phyloP scores from a whole-genome alignment of 2,888 invertebrate genomes.

The Lamproptera curius region DNA sequence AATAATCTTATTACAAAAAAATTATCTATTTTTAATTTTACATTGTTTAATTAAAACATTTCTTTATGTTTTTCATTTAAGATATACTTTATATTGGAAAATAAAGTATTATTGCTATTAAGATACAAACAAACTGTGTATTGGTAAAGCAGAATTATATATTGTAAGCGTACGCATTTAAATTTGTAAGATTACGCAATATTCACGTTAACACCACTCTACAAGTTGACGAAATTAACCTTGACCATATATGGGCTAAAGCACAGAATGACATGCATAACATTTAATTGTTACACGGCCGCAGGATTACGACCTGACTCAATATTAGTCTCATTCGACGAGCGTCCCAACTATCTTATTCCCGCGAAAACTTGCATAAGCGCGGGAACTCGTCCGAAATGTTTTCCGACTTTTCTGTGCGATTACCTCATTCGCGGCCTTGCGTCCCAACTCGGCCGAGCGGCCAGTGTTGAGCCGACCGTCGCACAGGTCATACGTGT shows the following conservation, averaged over 20 bases:
- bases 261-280: conserved; percentile 9
- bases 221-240: conserved; percentile 10
- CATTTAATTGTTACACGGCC: conserved; percentile 18
- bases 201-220: conserved; percentile 1
- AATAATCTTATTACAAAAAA: too few species aligned
- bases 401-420: conserved; percentile 44
- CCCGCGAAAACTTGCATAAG: conserved; percentile 36
- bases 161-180: too few species aligned
- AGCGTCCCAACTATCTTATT: conserved; percentile 9
- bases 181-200: too few species aligned
- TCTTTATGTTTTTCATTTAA: too few species aligned
- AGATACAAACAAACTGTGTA: too few species aligned
- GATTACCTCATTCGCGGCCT: conserved; percentile 52
- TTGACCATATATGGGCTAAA: conserved; percentile 1
- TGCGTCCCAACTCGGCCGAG: conserved; percentile 24
- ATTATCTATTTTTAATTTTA: too few species aligned
- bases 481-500: conserved; percentile 38
- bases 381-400: conserved; percentile 38
- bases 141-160: too few species aligned
- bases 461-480: conserved; percentile 45
- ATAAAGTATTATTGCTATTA: too few species aligned
- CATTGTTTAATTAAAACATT: too few species aligned
- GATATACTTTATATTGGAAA: too few species aligned
- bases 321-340: conserved; percentile 14
- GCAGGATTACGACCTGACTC: conserved; percentile 25